Percentiles rank a stretch among this genome's conserved stretches.
phyloP scores from a whole-genome alignment of 2,113 vertebrate genomes.

The Artemisiospiza belli region DNA sequence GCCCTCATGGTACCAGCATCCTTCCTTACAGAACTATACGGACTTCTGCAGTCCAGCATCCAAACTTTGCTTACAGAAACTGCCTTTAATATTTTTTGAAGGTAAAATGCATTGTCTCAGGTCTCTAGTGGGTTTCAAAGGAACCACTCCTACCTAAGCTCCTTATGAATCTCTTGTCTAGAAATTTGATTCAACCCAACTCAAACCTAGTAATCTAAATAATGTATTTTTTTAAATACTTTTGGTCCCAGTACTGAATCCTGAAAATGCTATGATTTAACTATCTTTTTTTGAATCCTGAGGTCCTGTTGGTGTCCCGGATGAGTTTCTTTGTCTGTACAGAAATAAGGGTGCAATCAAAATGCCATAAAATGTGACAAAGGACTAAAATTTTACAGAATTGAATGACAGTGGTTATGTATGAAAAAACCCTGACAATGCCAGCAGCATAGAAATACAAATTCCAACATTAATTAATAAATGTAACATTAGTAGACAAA shows the following conservation, averaged over 20 bases:
- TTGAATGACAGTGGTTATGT: not conserved
- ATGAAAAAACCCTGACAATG: not conserved
- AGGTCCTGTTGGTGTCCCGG: not conserved
- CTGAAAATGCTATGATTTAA: not conserved
- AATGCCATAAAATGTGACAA: not conserved
- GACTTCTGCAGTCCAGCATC: not conserved
- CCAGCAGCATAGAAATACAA: not conserved
- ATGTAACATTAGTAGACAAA: not conserved
- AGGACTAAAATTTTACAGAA: not conserved
- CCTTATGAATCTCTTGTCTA: not conserved
- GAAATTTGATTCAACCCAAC: not conserved
- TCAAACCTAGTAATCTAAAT: not conserved
- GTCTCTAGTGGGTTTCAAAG: not conserved
- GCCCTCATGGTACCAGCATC: not conserved
- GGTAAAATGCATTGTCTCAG: not conserved
- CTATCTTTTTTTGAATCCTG: not conserved
- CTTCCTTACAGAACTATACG: not conserved
- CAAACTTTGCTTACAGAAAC: not conserved
- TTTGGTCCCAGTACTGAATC: accelerated
- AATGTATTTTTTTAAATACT: accelerated
- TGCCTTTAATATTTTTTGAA: not conserved
- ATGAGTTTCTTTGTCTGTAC: not conserved
- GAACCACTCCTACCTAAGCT: not conserved
- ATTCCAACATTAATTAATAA: not conserved
- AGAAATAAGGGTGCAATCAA: not conserved